A percentile compares a stretch with the other conserved stretches of the same genome.
These are phyloP conservation scores for Tragulus kanchil DNA, from an alignment of 2,113 vertebrate genomes.

Conservation along the genomic window DNA sequence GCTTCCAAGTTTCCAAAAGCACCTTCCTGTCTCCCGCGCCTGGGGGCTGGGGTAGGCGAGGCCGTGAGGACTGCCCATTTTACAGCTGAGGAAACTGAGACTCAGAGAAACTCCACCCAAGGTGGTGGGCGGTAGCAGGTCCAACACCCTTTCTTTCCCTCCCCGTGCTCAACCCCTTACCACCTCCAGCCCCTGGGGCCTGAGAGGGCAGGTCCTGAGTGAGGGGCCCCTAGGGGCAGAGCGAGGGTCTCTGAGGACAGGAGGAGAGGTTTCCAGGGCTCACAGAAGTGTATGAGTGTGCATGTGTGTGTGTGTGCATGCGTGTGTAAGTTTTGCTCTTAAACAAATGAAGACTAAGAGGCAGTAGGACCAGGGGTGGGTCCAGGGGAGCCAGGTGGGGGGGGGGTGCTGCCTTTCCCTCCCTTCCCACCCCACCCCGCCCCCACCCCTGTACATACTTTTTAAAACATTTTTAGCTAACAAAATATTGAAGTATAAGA, in stretches of 20 bases:
- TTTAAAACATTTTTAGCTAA: conserved; percentile 83
- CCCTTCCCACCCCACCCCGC: background rate
- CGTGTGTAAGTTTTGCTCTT: conserved; percentile 59
- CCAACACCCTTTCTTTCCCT: background rate
- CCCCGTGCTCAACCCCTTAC: background rate
- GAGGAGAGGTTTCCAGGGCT: conserved; percentile 24
- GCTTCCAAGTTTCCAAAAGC: too few relatives aligned
- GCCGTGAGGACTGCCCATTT: too few relatives aligned
- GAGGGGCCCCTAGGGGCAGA: background rate
- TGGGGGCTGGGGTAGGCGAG: too few relatives aligned
- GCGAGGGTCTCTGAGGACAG: background rate
- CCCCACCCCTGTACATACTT: conserved; percentile 79
- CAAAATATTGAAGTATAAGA: conserved; percentile 83
- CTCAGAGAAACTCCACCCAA: conserved; percentile 1
- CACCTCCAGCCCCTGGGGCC: background rate
- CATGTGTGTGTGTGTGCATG: background rate
- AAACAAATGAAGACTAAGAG: conserved; percentile 51
- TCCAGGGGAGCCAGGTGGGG: conserved; percentile 53
- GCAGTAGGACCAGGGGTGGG: conserved; percentile 71
- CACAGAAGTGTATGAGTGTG: background rate
- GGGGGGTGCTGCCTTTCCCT: background rate
- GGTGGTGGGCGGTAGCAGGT: background rate
- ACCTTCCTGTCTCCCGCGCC: too few relatives aligned
- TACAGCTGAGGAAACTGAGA: too few relatives aligned
- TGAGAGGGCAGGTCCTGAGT: conserved; percentile 15